Evolutionary conservation across 2,113 vertebrate species (phyloP).

Genomic region (Toxotes chatareus): DNA sequence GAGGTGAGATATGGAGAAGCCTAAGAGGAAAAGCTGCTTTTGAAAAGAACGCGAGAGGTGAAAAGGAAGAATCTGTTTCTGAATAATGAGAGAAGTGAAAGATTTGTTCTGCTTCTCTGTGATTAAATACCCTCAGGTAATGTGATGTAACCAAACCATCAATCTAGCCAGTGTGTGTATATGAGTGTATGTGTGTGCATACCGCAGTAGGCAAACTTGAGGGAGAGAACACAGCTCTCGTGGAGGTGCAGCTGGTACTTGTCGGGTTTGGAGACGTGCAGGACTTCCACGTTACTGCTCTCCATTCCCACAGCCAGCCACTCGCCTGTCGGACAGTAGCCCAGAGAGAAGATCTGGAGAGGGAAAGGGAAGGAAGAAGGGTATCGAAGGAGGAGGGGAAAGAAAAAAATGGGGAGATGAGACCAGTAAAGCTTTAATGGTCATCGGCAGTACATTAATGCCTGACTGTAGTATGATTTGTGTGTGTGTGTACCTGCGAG

Average conservation of each 20-base stretch:
- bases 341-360: constrained; percentile 89
- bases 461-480: background rate
- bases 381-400: background rate
- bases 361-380: background rate
- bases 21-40: constrained; percentile 34
- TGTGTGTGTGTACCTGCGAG: constrained; percentile 76
- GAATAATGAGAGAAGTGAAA: constrained; percentile 47
- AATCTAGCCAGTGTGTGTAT: background rate
- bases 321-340: constrained; percentile 90
- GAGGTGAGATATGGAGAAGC: constrained; percentile 46
- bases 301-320: constrained; percentile 91
- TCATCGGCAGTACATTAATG: background rate
- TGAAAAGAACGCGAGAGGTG: constrained; percentile 19
- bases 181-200: constrained; percentile 25
- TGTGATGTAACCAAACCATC: constrained; percentile 43
- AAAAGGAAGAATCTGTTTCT: constrained; percentile 32
- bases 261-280: constrained; percentile 89
- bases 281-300: constrained; percentile 89
- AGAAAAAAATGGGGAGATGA: background rate
- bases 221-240: constrained; percentile 92
- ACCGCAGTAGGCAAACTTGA: constrained; percentile 93
- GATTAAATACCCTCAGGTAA: constrained; percentile 57
- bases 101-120: constrained; percentile 55
- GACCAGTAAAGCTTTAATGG: background rate
- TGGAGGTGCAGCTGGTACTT: constrained; percentile 92